Evolutionary conservation across 2,888 invertebrate species (phyloP).

Genomic region (Diplolepis rosae): DNA sequence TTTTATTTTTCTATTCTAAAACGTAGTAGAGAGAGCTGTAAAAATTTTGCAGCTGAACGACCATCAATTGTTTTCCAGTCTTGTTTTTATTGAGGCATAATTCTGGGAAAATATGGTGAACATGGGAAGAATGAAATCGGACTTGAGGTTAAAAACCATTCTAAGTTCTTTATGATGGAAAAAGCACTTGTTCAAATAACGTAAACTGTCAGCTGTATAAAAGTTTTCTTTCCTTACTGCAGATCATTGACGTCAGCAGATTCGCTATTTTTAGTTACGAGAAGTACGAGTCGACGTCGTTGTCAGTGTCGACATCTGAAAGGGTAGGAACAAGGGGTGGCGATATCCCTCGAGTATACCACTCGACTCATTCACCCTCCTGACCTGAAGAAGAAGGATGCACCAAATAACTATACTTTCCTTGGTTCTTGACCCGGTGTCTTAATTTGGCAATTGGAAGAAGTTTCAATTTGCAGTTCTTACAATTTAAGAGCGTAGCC

Average conservation of each 20-base stretch:
- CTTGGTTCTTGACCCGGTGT: conserved; percentile 26
- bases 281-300: conserved; percentile 26
- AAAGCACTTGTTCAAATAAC: neutral
- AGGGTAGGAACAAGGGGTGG: neutral
- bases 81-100: neutral
- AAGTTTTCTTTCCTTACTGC: conserved; percentile 31
- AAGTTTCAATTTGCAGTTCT: too few species aligned
- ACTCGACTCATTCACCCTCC: conserved; percentile 58
- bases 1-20: too few species aligned
- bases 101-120: neutral
- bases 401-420: conserved; percentile 13
- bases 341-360: conserved; percentile 53
- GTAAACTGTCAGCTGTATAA: conserved; percentile 6
- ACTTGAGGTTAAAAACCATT: neutral
- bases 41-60: too few species aligned
- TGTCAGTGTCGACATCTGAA: neutral
- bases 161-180: neutral
- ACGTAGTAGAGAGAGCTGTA: too few species aligned
- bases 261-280: conserved; percentile 59
- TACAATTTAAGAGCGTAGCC: too few species aligned
- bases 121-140: neutral
- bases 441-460: too few species aligned
- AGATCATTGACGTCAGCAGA: conserved; percentile 64
- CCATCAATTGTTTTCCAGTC: too few species aligned
- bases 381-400: conserved; percentile 47